Evolutionary conservation across 2,113 vertebrate species (phyloP).

Genomic region (Phoenicopterus ruber): DNA sequence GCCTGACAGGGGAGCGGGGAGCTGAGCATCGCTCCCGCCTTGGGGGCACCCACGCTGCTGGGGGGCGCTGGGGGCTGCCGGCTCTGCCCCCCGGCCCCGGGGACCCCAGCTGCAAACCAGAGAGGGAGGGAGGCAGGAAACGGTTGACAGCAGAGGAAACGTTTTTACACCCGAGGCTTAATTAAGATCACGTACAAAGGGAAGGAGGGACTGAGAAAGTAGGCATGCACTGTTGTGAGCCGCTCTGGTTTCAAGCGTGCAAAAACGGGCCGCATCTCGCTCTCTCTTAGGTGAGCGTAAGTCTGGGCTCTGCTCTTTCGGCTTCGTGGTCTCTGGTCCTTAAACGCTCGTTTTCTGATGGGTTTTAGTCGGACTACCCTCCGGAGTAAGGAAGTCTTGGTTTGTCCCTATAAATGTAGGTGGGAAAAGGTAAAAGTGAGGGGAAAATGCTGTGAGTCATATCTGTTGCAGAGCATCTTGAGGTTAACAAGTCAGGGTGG

Average conservation of each 20-base stretch:
- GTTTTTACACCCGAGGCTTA: background rate
- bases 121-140: background rate
- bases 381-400: background rate
- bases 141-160: background rate
- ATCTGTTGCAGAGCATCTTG: background rate
- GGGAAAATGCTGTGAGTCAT: background rate
- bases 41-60: background rate
- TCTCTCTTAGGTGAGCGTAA: background rate
- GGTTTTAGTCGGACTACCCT: background rate
- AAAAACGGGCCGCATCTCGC: background rate
- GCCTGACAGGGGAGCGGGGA: too few species aligned
- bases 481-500: background rate
- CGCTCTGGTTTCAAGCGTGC: background rate
- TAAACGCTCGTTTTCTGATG: background rate
- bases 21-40: background rate
- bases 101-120: background rate
- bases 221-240: background rate
- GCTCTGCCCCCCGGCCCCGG: background rate
- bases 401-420: background rate
- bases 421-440: background rate
- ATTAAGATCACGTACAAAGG: background rate
- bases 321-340: background rate
- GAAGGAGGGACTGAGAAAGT: slow-evolving; percentile 3
- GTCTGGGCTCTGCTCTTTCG: background rate
- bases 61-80: background rate